Evolutionary conservation across 1,140 invertebrate genomes (phyloP), one percentile per base, ranked within the genome.

Genomic region (Oedothorax gibbosus): DNA sequence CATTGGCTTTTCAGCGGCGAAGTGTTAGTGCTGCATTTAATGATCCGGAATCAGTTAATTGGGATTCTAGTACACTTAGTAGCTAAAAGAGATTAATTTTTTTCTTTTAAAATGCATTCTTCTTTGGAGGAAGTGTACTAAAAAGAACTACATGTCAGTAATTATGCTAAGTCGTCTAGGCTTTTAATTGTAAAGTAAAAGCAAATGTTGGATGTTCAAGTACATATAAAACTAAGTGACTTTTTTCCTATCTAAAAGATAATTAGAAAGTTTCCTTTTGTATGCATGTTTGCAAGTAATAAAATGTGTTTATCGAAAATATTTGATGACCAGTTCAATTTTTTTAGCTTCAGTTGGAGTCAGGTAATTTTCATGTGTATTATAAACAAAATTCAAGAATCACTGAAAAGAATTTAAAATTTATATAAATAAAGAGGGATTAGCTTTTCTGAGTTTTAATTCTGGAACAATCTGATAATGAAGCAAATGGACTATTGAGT

Each of bases 1-100:
- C 57, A 73, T 72, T 73, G 69, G 56, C 68, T 82, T 82, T 81
- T 82, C 80, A 72, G 57, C 56, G 66, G 57, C 15, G 57, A 73
- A 73, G 69, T 72, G 80, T 81, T 81, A 62, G 66, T 51, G 79
- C 68, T 81, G 79, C 49, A 82, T 82, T 82, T 82, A 82, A 82
- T 82, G 80, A 71, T 49, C 15, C 50, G 60, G 50, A 73, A 82
- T 82, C 65, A 73, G 56, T 82, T 82, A 82, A 82, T 82, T 82
- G 69, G 68, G 56, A 73, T 72, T 82, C 56, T 82, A 73, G 69
- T 64, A 60, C 65, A 82, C 80, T 73, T 82, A 69, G 66, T 72
- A 50, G 11, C 56, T 60, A 66, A 81, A 62, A 81, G 56, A 71
- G 66, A 71, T 71, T 81, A 71, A 81, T 35, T 35, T 35, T 35